Evolutionary conservation across 2,113 vertebrate species (phyloP).

Genomic region (Siphamia tubifer): DNA sequence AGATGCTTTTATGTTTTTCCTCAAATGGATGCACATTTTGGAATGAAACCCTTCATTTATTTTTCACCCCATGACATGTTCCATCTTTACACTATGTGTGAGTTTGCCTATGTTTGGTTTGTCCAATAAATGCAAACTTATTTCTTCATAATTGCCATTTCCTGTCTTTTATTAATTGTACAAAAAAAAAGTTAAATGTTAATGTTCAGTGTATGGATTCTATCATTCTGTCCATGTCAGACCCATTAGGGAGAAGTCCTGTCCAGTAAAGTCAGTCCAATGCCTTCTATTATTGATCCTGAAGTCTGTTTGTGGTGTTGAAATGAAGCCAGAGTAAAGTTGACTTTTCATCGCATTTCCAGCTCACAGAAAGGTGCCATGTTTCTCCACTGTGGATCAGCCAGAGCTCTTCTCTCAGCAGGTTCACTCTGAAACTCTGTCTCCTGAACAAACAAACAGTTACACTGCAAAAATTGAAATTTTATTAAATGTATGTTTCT

Average conservation of each 20-base stretch:
- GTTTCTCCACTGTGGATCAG: neutral
- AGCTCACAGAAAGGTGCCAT: neutral
- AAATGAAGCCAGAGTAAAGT: neutral
- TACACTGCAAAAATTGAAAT: too few relatives aligned
- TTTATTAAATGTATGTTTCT: too few relatives aligned
- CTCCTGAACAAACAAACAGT: neutral
- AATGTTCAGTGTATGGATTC: too few relatives aligned
- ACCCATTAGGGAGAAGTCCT: neutral
- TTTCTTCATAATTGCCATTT: conserved; percentile 62
- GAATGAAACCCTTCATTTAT: conserved; percentile 54
- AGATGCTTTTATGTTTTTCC: neutral
- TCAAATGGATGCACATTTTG: conserved; percentile 34
- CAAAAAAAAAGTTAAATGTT: too few relatives aligned
- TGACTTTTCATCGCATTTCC: neutral
- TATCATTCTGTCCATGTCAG: too few relatives aligned
- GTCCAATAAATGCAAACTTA: conserved; percentile 77
- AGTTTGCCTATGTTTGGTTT: conserved; percentile 62
- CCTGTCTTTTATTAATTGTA: neutral
- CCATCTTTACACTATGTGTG: conserved; percentile 72
- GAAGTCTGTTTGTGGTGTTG: neutral
- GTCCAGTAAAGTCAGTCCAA: too few relatives aligned
- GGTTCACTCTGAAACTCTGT: neutral
- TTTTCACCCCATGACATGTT: conserved; percentile 60
- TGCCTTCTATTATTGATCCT: too few relatives aligned
- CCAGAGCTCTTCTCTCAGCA: neutral